Conservation (phyloP, 2,797 vertebrate genomes). For the Mormyrus proboscirostris region DNA sequence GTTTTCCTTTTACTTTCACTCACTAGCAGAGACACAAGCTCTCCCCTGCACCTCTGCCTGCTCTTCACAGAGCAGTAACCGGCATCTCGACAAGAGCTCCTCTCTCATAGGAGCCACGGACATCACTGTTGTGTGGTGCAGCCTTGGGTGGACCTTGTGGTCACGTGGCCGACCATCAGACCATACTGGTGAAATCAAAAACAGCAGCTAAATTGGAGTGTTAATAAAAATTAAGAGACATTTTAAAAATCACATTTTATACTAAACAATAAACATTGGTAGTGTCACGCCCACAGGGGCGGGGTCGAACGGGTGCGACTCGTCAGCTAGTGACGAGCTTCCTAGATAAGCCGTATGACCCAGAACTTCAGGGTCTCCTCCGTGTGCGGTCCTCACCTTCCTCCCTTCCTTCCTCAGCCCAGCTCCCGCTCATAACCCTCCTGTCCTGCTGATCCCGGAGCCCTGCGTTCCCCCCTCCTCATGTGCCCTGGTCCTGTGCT, state of each 20-base stretch:
- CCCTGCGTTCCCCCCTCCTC: too few relatives aligned
- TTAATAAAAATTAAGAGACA: not conserved
- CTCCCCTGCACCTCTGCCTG: not conserved
- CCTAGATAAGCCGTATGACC: too few relatives aligned
- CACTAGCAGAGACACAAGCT: not conserved
- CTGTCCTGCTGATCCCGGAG: too few relatives aligned
- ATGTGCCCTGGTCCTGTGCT: too few relatives aligned
- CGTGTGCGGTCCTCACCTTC: too few relatives aligned
- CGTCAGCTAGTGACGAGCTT: too few relatives aligned
- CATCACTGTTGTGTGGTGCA: not conserved
- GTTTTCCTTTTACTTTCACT: not conserved
- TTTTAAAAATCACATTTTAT: not conserved
- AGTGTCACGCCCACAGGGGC: too few relatives aligned
- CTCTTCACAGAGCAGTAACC: not conserved
- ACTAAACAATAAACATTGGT: not conserved
- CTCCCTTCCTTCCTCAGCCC: too few relatives aligned
- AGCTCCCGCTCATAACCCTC: too few relatives aligned
- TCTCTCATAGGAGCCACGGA: not conserved
- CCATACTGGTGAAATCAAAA: not conserved
- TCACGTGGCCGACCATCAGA: not conserved
- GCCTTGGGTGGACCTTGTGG: not conserved
- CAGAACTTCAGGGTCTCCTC: too few relatives aligned
- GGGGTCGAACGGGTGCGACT: too few relatives aligned
- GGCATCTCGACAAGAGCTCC: not conserved
- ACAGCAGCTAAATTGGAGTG: not conserved